A percentile compares a stretch with the other conserved stretches of the same genome.
Conservation (phyloP, 2,888 invertebrate species). For the Hyles lineata region DNA sequence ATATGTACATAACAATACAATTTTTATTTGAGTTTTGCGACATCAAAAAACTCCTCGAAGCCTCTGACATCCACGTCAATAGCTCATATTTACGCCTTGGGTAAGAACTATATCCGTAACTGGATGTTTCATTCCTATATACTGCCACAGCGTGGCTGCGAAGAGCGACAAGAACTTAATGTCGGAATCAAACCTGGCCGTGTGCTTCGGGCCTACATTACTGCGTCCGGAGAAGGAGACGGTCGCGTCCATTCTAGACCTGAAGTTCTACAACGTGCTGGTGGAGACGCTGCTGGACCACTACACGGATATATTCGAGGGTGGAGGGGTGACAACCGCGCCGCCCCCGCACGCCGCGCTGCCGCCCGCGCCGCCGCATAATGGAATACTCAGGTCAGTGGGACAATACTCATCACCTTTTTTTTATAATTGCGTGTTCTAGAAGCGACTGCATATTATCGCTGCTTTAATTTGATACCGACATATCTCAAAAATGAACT, state of each 20-base stretch:
- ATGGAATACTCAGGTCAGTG: slow-evolving; percentile 56
- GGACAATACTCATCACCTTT: neutral
- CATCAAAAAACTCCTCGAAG: too few relatives aligned
- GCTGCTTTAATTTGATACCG: too few relatives aligned
- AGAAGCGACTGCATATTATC: too few relatives aligned
- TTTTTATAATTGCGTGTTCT: too few relatives aligned
- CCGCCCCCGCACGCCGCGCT: slow-evolving; percentile 33
- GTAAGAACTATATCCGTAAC: too few relatives aligned
- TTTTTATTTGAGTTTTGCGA: too few relatives aligned
- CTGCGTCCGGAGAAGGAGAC: slow-evolving; percentile 98
- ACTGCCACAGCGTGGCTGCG: slow-evolving; percentile 84
- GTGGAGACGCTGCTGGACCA: slow-evolving; percentile 96
- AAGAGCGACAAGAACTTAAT: slow-evolving; percentile 96
- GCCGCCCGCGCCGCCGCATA: slow-evolving; percentile 39
- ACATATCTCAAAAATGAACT: too few relatives aligned
- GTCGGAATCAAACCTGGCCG: slow-evolving; percentile 98
- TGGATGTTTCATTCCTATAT: neutral
- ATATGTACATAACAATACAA: too few relatives aligned
- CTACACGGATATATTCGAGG: slow-evolving; percentile 77
- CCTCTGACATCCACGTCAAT: too few relatives aligned
- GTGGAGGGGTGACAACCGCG: slow-evolving; percentile 35
- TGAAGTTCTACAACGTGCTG: slow-evolving; percentile 99
- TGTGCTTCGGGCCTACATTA: slow-evolving; percentile 98
- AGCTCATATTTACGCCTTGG: too few relatives aligned
- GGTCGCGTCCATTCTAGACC: slow-evolving; percentile 98